phyloP scores from a whole-genome alignment of 2,797 vertebrate species.

The Falco naumanni region DNA sequence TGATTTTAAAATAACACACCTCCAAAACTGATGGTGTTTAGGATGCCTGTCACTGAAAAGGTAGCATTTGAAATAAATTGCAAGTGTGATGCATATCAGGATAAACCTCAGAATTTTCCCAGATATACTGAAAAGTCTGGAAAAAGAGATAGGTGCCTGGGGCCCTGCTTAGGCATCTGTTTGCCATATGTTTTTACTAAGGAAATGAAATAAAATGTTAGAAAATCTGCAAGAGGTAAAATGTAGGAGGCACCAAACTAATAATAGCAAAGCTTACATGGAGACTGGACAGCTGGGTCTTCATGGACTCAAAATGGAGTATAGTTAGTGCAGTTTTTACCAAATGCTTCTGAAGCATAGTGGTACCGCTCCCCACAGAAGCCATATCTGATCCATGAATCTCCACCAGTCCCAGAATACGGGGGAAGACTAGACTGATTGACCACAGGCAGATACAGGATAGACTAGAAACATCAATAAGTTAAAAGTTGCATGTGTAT shows the following conservation, averaged over 20 bases:
- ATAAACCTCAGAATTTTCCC: slow-evolving; percentile 43
- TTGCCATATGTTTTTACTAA: slow-evolving; percentile 57
- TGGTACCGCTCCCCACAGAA: not conserved
- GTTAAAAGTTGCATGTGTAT: fast-evolving
- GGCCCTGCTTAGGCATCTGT: slow-evolving; percentile 52
- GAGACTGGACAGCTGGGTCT: slow-evolving; percentile 29
- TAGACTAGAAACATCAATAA: not conserved
- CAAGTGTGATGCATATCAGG: not conserved
- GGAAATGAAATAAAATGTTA: slow-evolving; percentile 52
- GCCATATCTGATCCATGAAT: not conserved
- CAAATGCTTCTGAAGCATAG: not conserved
- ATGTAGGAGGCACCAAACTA: slow-evolving; percentile 30
- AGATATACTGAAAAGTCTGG: slow-evolving; percentile 25
- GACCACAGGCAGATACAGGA: not conserved
- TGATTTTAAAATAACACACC: not conserved
- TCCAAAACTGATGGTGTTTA: not conserved
- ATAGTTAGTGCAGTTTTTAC: not conserved
- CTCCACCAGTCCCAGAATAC: not conserved
- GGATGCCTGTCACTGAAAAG: not conserved
- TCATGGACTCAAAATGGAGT: not conserved
- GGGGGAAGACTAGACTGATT: not conserved
- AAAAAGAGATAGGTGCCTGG: slow-evolving; percentile 21
- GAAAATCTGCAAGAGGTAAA: slow-evolving; percentile 56
- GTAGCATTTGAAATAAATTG: not conserved
- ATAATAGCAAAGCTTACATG: slow-evolving; percentile 4